Evolutionary conservation across 1,140 invertebrate species (phyloP).

Genomic region (Laupala kohalensis): DNA sequence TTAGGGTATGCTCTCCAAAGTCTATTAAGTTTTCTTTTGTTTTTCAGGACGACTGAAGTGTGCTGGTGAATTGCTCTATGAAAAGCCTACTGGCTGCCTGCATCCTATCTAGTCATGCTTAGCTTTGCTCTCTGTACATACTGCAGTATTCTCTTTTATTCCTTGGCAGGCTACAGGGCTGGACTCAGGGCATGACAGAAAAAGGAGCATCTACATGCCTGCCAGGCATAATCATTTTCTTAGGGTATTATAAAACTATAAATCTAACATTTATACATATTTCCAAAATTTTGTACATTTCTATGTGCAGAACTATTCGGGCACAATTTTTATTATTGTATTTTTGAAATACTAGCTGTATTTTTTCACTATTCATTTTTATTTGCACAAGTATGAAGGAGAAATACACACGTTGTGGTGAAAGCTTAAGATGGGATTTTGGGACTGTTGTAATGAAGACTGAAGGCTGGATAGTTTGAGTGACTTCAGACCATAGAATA

Average conservation of each 20-base stretch:
- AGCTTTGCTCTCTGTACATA: background rate
- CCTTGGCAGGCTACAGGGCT: background rate
- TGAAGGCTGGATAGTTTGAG: background rate
- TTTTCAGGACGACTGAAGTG: background rate
- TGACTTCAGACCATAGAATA: no score
- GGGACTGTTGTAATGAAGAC: background rate
- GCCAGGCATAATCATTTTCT: background rate
- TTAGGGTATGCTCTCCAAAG: no score
- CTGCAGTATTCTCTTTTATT: background rate
- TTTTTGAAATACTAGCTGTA: background rate
- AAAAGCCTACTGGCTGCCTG: background rate
- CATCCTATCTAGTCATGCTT: background rate
- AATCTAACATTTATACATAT: background rate
- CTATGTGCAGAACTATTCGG: background rate
- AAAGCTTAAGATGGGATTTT: background rate
- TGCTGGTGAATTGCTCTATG: background rate
- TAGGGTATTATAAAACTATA: no score
- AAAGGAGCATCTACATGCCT: background rate
- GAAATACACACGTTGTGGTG: background rate
- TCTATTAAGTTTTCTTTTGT: background rate
- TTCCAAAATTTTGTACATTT: background rate
- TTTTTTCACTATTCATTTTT: background rate
- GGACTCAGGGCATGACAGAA: background rate
- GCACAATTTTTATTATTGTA: background rate
- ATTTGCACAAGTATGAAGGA: background rate